Evolutionary conservation across 1,140 invertebrate species (phyloP), one percentile per base, ranked within the genome.

Genomic region (Drosophila mojavensis): DNA sequence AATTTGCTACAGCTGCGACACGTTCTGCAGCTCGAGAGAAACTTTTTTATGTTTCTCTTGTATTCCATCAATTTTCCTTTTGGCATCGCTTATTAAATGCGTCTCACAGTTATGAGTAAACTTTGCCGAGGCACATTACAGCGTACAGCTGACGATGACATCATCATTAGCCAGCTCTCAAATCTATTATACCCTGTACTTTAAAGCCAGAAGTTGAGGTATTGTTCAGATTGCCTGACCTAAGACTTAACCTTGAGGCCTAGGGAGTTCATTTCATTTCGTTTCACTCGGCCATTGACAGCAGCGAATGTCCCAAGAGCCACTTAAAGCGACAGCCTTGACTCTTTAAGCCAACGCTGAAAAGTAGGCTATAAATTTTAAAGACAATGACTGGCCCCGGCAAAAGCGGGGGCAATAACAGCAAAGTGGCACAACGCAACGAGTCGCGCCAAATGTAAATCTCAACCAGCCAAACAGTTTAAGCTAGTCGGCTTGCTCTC

Each of bases 331-430:
- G 10, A 39, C 36, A 39, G 11, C 11, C 55, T 15, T 10, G 17
- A 36, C 50, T 43, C 10, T 15, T 43, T n/a, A 54, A 55, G 51
- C 43, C 33, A 11, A 15, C 20, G 17, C 30, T 24, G 4, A 20
- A 54, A 71, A 68, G 56, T 67, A 39, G 59, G 50, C 59, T 50
- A 60, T 67, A 73, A 60, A 72, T 80, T 71, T 75, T 63, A 77
- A 79, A 77, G 69, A 65, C 50, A 55, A 54, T 39, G 26, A 47
- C 9, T 43, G 36, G 36, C 15, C 26, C 26, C 5, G 4, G 1
- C 36, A 43, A 60, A 26, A 60, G 17, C 48, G 24, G 17, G 15
- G 43, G 1, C 15, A 47, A 53, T 39, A 59, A 33, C 39, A 47
- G 17, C 56, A 66, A 56, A 33, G 45, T 67, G 41, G 53, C 41